Conservation (phyloP, 1,140 invertebrate species). For the Homarus americanus region DNA sequence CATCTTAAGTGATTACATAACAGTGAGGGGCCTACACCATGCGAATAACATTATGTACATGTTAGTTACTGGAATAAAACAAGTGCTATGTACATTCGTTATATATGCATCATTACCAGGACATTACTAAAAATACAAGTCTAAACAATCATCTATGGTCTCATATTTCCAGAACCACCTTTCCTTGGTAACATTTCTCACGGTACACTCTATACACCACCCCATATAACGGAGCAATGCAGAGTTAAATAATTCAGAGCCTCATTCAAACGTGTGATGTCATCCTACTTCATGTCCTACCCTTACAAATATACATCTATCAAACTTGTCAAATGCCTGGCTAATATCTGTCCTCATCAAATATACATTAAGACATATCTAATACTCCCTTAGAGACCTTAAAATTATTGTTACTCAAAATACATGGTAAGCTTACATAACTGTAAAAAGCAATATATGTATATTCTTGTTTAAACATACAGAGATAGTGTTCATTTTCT, state of each 20-base stretch:
- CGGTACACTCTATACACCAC: neutral
- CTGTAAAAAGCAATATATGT: constrained; percentile 18
- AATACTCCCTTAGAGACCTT: constrained; percentile 20
- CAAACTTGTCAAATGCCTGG: constrained; percentile 22
- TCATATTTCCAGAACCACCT: neutral
- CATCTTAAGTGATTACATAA: constrained; percentile 68
- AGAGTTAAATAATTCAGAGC: neutral
- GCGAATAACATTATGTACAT: constrained; percentile 66
- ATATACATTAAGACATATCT: constrained; percentile 44
- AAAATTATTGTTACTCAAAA: constrained; percentile 55
- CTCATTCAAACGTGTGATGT: neutral
- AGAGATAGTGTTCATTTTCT: neutral
- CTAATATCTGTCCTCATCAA: constrained; percentile 6
- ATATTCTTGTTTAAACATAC: neutral
- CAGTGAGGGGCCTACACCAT: constrained; percentile 68
- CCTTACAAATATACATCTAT: constrained; percentile 40
- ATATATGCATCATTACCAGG: constrained; percentile 71
- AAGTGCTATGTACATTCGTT: constrained; percentile 71
- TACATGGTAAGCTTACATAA: constrained; percentile 42
- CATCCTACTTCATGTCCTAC: constrained; percentile 10
- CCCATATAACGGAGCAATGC: constrained; percentile 50
- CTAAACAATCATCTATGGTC: constrained; percentile 1
- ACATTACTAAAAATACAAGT: constrained; percentile 16
- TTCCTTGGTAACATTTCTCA: constrained; percentile 26
- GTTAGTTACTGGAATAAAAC: constrained; percentile 70